Percentiles rank a stretch among this genome's conserved stretches.
These are phyloP conservation scores for Pachymerium ferrugineum DNA, from an alignment of 2,888 invertebrate species.

Conservation along the genomic window DNA sequence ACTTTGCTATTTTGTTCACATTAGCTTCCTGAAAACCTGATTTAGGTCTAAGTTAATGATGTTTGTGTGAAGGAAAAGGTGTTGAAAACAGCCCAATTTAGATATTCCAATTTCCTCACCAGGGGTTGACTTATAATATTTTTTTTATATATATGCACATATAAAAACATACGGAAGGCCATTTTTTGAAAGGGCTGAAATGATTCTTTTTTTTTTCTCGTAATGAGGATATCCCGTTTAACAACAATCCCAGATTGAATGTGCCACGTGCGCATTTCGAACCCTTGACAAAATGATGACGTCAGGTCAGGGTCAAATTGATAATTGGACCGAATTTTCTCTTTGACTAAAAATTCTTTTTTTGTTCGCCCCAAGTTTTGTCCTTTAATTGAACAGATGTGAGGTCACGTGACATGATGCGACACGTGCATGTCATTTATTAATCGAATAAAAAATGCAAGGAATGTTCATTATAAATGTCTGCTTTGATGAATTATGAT, in stretches of 20 bases:
- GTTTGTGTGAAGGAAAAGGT: neutral
- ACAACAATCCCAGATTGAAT: neutral
- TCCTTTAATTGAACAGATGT: neutral
- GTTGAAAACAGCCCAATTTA: neutral
- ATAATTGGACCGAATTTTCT: neutral
- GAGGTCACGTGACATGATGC: neutral
- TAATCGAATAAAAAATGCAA: neutral
- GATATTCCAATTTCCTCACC: neutral
- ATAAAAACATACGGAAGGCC: neutral
- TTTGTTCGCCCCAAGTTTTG: neutral
- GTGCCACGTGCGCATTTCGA: neutral
- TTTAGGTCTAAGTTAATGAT: neutral
- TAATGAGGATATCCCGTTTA: neutral
- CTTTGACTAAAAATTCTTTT: too few relatives aligned
- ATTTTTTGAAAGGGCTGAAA: neutral
- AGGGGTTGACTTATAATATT: neutral
- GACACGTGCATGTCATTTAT: neutral
- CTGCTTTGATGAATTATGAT: neutral
- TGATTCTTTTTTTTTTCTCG: neutral
- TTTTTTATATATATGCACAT: neutral
- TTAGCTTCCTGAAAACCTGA: neutral
- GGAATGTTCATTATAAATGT: neutral
- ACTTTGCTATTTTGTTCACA: neutral
- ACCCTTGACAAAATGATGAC: neutral
- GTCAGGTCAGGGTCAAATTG: neutral